Conservation (phyloP, 2,888 invertebrate species). For the Pollenia labialis region DNA sequence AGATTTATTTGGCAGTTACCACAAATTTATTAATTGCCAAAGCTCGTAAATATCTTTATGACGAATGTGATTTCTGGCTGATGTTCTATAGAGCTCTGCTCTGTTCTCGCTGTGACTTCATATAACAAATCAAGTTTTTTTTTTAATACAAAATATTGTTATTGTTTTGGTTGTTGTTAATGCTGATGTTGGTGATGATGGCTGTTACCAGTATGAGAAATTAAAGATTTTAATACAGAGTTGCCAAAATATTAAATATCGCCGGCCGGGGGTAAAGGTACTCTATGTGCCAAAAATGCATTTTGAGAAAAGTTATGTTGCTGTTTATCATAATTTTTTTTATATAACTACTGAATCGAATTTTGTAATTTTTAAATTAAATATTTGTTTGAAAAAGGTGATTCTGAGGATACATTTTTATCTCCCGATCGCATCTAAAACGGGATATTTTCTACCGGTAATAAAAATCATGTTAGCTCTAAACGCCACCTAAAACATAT, state of each 20-base stretch:
- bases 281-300: too few species aligned
- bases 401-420: too few species aligned
- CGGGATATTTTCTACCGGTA: too few species aligned
- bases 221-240: constrained; percentile 71
- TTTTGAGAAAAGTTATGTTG: too few species aligned
- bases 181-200: constrained; percentile 57
- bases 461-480: too few species aligned
- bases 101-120: constrained; percentile 65
- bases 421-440: too few species aligned
- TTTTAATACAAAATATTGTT: constrained; percentile 55
- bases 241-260: constrained; percentile 30
- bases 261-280: too few species aligned
- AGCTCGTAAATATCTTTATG: constrained; percentile 81
- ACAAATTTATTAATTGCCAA: constrained; percentile 82
- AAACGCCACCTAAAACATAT: too few species aligned
- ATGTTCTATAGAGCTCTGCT: constrained; percentile 58
- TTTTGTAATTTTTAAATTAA: too few species aligned
- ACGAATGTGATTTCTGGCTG: constrained; percentile 77
- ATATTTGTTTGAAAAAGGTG: too few species aligned
- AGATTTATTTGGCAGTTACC: constrained; percentile 78
- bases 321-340: too few species aligned
- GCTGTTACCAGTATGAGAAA: constrained; percentile 56
- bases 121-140: constrained; percentile 69
- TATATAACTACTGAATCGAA: too few species aligned
- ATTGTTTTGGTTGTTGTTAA: constrained; percentile 24